Percentiles rank a stretch among this genome's conserved stretches.
Conservation (phyloP, 64 coral and sea anemone genomes). For the Stichodactyla mertensii region DNA sequence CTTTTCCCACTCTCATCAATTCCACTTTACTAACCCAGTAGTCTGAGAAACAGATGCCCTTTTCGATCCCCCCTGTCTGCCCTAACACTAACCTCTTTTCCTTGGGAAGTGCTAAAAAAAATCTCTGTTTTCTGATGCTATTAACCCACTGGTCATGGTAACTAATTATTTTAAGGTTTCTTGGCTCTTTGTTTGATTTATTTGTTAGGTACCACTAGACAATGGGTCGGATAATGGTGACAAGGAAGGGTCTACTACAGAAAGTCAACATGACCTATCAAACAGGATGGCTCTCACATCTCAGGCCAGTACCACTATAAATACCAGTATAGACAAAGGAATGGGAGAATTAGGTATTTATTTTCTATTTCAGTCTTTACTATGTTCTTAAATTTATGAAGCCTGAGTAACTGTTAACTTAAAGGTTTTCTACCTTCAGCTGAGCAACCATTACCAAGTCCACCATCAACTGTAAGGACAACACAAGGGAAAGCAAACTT, state of each 20-base stretch:
- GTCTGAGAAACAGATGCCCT: too few species aligned
- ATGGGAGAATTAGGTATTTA: neutral
- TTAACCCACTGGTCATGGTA: neutral
- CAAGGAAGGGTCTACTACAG: constrained; percentile 43
- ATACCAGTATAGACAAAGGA: constrained; percentile 43
- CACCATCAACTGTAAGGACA: constrained; percentile 53
- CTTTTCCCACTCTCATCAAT: too few species aligned
- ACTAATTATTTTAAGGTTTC: neutral
- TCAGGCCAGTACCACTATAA: constrained; percentile 59
- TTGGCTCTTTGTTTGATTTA: neutral
- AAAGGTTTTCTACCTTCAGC: neutral
- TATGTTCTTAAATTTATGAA: too few species aligned
- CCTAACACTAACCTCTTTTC: too few species aligned
- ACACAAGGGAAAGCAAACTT: constrained; percentile 64
- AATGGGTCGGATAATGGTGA: constrained; percentile 37
- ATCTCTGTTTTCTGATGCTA: too few species aligned
- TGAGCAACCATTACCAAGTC: constrained; percentile 38
- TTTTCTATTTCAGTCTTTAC: neutral
- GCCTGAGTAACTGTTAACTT: neutral
- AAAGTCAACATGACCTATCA: constrained; percentile 31
- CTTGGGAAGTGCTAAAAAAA: too few species aligned
- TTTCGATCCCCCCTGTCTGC: too few species aligned
- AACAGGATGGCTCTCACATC: constrained; percentile 27
- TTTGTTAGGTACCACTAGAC: neutral
- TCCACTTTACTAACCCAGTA: too few species aligned